Base-by-base conservation (phyloP, 2,888 invertebrate genomes). In the Tiphia femorata region DNA sequence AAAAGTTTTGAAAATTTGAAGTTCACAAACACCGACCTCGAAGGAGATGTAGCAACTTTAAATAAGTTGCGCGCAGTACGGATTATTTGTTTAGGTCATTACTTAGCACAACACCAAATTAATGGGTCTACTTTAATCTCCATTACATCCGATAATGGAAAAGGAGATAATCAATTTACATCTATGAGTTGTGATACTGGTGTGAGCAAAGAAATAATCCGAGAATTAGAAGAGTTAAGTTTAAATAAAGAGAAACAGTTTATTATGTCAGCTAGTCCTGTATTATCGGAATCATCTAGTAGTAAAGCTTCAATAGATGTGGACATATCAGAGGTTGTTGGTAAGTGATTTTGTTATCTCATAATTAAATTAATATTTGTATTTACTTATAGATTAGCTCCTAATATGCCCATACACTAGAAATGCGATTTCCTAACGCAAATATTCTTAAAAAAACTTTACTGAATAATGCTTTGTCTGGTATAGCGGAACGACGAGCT, bases 401-500 rank as follows among this genome's bases (percentile, higher is more conserved):
- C 35, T 7, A 33, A 27, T 6, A 46, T 16, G 19, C 6, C 20
- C 4, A 0, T 42, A 1, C 16, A 8, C 25, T 41, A 5, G 6
- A 10, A 10, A 27, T 5, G 27, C 27, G 6, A 7, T 7, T 10
- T 10, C 6, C 10, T 27, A 27, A 27, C 27, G 27, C 27, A 27
- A n/a, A n/a, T n/a, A n/a, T n/a, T n/a, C n/a, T n/a, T n/a, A n/a
- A n/a, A n/a, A n/a, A n/a, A n/a, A n/a, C n/a, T n/a, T n/a, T n/a
- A n/a, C n/a, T n/a, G n/a, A n/a, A n/a, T n/a, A n/a, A n/a, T n/a
- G n/a, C n/a, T n/a, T n/a, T n/a, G n/a, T n/a, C n/a, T n/a, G n/a
- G n/a, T n/a, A n/a, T 76, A 87, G 87, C 86, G 62, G 88, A 88
- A 75, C 88, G 86, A 64, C 86, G 87, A 44, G 86, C 86, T 23